These are phyloP conservation scores for Agrilus mali DNA, from an alignment of 2,888 invertebrate species.

Conservation along the genomic window DNA sequence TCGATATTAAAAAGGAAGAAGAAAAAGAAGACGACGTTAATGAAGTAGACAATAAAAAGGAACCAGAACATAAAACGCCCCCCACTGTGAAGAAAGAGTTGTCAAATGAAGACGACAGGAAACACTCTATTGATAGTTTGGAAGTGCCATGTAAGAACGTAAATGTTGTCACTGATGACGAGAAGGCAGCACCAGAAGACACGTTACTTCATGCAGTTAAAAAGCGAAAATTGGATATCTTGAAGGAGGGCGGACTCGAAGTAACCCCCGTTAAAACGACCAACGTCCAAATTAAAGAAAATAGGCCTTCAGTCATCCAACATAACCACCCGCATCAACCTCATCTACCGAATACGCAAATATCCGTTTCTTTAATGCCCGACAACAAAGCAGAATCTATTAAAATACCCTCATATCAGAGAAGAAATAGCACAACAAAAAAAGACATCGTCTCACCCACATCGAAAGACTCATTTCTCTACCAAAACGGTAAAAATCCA, in stretches of 20 bases:
- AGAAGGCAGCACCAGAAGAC: conserved; percentile 16
- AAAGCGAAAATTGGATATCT: conserved; percentile 58
- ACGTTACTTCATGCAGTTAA: conserved; percentile 41
- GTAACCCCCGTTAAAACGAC: conserved; percentile 49
- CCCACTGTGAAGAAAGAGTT: too few species aligned
- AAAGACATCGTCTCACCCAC: not conserved
- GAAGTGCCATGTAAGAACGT: conserved; percentile 37
- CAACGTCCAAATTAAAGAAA: conserved; percentile 18
- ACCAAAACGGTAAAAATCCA: conserved; percentile 27
- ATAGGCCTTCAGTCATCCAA: conserved; percentile 27
- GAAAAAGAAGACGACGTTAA: not conserved
- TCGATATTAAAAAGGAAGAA: conserved; percentile 15
- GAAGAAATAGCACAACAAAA: too few species aligned
- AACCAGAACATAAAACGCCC: too few species aligned
- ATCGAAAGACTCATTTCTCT: conserved; percentile 8
- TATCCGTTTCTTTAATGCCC: conserved; percentile 13
- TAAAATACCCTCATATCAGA: too few species aligned
- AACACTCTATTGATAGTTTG: conserved; percentile 20
- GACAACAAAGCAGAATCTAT: conserved; percentile 8
- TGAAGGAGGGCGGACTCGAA: conserved; percentile 62
- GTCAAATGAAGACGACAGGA: conserved; percentile 8
- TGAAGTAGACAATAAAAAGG: not conserved
- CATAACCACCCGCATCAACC: conserved; percentile 13
- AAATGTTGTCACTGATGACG: too few species aligned
- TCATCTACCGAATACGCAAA: conserved; percentile 10